Evolutionary conservation across 1,140 invertebrate genomes (phyloP), one percentile per base, ranked within the genome.

Genomic region (Drosophila hydei): DNA sequence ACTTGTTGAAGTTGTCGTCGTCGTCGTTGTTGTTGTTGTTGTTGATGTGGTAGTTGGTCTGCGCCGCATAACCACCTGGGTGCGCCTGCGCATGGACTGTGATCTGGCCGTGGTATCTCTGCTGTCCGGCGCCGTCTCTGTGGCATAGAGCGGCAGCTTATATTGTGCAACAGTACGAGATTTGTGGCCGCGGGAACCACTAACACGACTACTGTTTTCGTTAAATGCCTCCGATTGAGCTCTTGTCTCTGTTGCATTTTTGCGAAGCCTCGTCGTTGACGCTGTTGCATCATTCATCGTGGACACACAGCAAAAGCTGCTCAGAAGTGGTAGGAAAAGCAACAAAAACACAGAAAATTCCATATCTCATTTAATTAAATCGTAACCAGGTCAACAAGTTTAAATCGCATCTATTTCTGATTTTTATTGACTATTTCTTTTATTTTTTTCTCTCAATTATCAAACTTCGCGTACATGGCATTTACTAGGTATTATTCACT

Each of bases 151-250:
- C 23, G 80, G 81, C 51, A 87, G 65, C 45, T 59, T 87, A 30
- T 87, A 85, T 85, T 85, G 81, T 81, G 74, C 74, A 87, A 85
- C 71, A 11, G 62, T 65, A 23, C 81, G 77, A 56, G 65, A 56
- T 64, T 63, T 71, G 36, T 55, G 51, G 56, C 63, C 59, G 48
- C 64, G 73, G 56, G 60, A 73, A 59, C 59, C 62, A 47, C 25
- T 64, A 64, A 54, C 45, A 69, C 81, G 23, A 70, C 54, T 56
- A 42, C 60, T 33, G n/a, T 12, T 56, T 42, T 40, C 50, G 18
- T 61, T 43, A 56, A 51, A 48, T 21, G 30, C 62, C 55, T 72
- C 48, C 18, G 47, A 14, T 18, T 14, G 9, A 11, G 62, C 47
- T 38, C 50, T 40, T 3, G 38, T 40, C 8, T 55, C 42, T 19